phyloP scores from a whole-genome alignment of 2,797 vertebrate species.

The Centroberyx gerrardi region DNA sequence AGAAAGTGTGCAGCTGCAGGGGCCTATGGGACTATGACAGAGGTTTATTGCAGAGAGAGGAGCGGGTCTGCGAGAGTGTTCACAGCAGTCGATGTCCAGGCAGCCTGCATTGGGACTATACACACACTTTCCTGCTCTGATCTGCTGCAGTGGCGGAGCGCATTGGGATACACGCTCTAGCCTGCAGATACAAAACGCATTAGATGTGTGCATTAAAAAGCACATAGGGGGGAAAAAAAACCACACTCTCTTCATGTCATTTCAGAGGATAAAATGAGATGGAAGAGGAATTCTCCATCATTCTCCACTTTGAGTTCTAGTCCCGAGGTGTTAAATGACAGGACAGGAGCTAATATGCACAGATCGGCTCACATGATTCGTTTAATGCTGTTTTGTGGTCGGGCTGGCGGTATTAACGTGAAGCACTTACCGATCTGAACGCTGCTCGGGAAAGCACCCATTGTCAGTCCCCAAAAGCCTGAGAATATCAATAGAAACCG shows the following conservation, averaged over 20 bases:
- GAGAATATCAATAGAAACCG: conserved; percentile 94
- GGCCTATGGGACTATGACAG: conserved; percentile 34
- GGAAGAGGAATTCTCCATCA: conserved; percentile 3
- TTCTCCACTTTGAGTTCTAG: conserved; percentile 44
- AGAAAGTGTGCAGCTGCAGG: background rate
- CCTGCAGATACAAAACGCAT: conserved; percentile 61
- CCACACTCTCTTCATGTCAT: background rate
- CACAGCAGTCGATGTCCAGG: conserved; percentile 70
- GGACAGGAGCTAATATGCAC: conserved; percentile 55
- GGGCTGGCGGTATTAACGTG: conserved; percentile 13
- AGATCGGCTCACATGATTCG: conserved; percentile 37
- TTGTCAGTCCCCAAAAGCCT: conserved; percentile 92
- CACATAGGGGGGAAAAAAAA: conserved; percentile 18
- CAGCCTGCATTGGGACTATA: conserved; percentile 67
- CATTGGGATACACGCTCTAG: conserved; percentile 60
- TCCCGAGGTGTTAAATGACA: conserved; percentile 32
- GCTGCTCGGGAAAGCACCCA: conserved; percentile 97
- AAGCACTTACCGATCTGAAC: conserved; percentile 94
- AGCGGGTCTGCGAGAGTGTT: conserved; percentile 57
- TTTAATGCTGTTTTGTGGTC: background rate
- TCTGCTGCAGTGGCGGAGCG: conserved; percentile 79
- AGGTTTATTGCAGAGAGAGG: conserved; percentile 44
- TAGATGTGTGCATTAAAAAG: conserved; percentile 36
- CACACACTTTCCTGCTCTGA: conserved; percentile 69
- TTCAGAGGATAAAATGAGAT: background rate